phyloP scores from a whole-genome alignment of 2,888 invertebrate species.

The Himalopsyche kuldschensis region DNA sequence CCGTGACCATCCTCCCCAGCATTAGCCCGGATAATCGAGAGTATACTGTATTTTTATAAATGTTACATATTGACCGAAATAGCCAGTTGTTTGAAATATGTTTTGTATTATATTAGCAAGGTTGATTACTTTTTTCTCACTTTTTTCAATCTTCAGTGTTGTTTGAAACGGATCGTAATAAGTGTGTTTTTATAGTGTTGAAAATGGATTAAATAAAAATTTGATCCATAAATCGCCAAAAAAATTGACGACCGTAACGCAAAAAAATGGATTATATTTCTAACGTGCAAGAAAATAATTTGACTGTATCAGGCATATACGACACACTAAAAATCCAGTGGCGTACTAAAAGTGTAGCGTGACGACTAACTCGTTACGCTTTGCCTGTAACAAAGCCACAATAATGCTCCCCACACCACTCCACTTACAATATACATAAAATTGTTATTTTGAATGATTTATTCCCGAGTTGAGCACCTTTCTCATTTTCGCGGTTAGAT shows the following conservation, averaged over 20 bases:
- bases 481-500: neutral
- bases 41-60: no score
- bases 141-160: no score
- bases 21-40: no score
- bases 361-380: constrained; percentile 36
- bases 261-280: neutral
- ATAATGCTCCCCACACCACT: neutral
- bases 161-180: no score
- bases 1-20: no score
- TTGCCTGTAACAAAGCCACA: constrained; percentile 28
- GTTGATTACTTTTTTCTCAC: no score
- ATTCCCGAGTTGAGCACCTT: neutral
- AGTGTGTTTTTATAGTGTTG: no score
- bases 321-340: neutral
- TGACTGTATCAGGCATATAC: neutral
- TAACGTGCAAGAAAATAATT: neutral
- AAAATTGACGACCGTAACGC: neutral
- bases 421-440: neutral
- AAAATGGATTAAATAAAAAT: no score
- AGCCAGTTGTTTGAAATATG: no score
- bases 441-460: neutral
- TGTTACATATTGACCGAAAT: no score
- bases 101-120: no score
- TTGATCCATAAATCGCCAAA: neutral
- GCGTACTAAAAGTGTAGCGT: constrained; percentile 25